A percentile compares a stretch with the other conserved stretches of the same genome.
Evolutionary conservation across 2,888 invertebrate species (phyloP).

Genomic region (Chromoteleia sp.): DNA sequence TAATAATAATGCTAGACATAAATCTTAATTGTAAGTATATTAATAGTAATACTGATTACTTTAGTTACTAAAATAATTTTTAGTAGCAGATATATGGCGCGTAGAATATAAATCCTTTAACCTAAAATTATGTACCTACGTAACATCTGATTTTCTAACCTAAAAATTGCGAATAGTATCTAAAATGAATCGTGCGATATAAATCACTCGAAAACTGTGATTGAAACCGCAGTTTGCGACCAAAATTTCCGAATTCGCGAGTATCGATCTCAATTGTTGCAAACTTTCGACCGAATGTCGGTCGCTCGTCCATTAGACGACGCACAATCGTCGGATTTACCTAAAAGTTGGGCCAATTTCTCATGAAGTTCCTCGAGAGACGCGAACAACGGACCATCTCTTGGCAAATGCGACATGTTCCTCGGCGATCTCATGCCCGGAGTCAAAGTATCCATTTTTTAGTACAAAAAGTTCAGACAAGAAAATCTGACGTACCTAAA

Average conservation of each 20-base stretch:
- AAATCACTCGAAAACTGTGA: slow-evolving; percentile 20
- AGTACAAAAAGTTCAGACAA: background rate
- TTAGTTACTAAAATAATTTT: no score
- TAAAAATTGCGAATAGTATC: background rate
- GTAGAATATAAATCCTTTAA: no score
- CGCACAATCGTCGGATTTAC: slow-evolving; percentile 74
- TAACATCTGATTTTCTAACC: no score
- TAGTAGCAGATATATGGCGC: no score
- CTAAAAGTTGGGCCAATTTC: slow-evolving; percentile 81
- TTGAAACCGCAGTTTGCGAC: background rate
- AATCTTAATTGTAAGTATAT: no score
- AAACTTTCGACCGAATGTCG: slow-evolving; percentile 33
- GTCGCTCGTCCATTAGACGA: slow-evolving; percentile 33
- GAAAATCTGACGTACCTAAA: background rate
- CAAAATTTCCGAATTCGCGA: slow-evolving; percentile 21
- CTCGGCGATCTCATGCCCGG: slow-evolving; percentile 67
- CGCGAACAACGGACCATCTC: slow-evolving; percentile 79
- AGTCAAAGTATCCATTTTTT: slow-evolving; percentile 44
- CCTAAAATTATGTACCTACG: no score
- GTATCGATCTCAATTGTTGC: slow-evolving; percentile 41
- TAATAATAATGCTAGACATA: no score
- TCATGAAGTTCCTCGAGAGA: slow-evolving; percentile 82
- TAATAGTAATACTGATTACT: no score
- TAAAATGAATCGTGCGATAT: background rate
- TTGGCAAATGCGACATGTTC: slow-evolving; percentile 65